A percentile compares a stretch with the other conserved stretches of the same genome.
These are phyloP conservation scores for Cyprinodon variegatus DNA, from an alignment of 2,113 vertebrate species.

Conservation along the genomic window DNA sequence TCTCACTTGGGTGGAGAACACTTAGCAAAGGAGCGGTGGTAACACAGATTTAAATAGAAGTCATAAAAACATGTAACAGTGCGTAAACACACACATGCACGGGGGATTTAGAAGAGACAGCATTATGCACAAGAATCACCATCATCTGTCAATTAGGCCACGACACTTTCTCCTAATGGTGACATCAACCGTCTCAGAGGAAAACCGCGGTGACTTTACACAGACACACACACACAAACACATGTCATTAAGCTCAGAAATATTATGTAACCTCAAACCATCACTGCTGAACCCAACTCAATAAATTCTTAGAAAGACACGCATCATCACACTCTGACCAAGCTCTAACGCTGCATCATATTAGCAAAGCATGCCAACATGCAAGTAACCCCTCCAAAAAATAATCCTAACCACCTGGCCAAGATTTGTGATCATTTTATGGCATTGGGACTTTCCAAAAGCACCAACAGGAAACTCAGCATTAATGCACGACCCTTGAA, in stretches of 20 bases:
- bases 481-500: too few species aligned
- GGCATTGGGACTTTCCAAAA: too few species aligned
- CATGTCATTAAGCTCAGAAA: slow-evolving; percentile 40
- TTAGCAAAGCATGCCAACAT: background rate
- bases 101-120: slow-evolving; percentile 40
- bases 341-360: background rate
- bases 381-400: too few species aligned
- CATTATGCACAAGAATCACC: slow-evolving; percentile 62
- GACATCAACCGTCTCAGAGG: slow-evolving; percentile 48
- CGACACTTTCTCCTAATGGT: slow-evolving; percentile 54
- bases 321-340: background rate
- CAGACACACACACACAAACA: slow-evolving; percentile 43
- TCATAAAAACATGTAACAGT: slow-evolving; percentile 14
- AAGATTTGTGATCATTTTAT: too few species aligned
- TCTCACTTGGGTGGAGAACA: slow-evolving; percentile 16
- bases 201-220: slow-evolving; percentile 51
- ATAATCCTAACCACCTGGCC: too few species aligned
- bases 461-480: too few species aligned
- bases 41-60: slow-evolving; percentile 34
- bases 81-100: slow-evolving; percentile 23
- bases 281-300: background rate
- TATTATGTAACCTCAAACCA: background rate
- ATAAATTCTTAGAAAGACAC: background rate
- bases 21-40: slow-evolving; percentile 12
- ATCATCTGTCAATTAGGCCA: slow-evolving; percentile 66